These are phyloP conservation scores for Caenorhabditis remanei DNA, from an alignment of 1,140 invertebrate species.

Conservation along the genomic window DNA sequence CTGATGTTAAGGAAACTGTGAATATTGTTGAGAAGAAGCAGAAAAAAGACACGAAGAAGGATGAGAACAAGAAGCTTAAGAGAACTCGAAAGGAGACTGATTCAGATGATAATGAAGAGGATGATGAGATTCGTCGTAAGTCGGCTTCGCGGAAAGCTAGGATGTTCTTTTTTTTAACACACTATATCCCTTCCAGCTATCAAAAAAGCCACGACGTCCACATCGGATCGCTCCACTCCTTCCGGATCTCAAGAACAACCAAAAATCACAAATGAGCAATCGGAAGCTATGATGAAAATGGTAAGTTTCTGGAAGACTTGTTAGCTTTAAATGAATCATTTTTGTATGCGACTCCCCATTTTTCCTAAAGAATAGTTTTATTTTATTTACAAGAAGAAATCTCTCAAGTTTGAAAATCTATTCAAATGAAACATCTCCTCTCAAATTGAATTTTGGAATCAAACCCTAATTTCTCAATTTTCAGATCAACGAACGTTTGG, in stretches of 20 bases:
- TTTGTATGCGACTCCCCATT: no score
- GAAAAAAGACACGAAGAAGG: background rate
- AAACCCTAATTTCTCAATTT: background rate
- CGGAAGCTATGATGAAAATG: background rate
- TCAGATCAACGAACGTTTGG: conserved; percentile 17
- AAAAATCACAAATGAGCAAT: background rate
- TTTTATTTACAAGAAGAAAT: no score
- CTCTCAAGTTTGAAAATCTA: no score
- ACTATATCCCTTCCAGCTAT: background rate
- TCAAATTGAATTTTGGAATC: background rate
- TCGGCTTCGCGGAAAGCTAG: no score
- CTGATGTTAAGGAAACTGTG: background rate
- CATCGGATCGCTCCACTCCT: background rate
- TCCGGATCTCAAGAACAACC: background rate
- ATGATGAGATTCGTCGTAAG: background rate
- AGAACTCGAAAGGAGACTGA: background rate
- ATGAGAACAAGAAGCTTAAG: background rate
- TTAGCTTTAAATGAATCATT: no score
- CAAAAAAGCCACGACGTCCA: background rate
- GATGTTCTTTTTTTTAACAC: no score
- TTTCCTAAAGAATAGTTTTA: no score
- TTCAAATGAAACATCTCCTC: no score
- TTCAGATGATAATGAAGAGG: background rate
- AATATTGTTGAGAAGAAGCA: background rate
- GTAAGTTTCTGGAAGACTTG: background rate